Conservation (phyloP, 2,888 invertebrate genomes). For the Caenorhabditis becei region DNA sequence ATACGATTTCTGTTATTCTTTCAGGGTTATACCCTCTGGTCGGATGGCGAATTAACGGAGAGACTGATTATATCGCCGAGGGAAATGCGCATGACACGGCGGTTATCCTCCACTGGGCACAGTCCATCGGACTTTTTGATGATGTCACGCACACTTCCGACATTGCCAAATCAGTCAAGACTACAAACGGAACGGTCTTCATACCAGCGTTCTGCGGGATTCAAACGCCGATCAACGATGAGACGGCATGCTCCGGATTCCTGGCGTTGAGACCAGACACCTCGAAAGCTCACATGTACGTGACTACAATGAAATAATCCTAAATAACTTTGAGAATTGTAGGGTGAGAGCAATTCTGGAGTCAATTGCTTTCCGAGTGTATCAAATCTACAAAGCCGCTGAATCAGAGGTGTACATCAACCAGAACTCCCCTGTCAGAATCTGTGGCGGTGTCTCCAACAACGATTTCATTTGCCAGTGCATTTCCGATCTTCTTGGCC, state of each 20-base stretch:
- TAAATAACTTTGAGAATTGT: not conserved
- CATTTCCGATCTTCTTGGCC: slow-evolving; percentile 89
- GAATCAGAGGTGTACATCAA: slow-evolving; percentile 86
- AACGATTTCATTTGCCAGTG: slow-evolving; percentile 94
- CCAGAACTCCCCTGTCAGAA: slow-evolving; percentile 84
- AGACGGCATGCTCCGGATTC: slow-evolving; percentile 90
- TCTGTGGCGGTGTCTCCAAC: slow-evolving; percentile 96
- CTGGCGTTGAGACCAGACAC: slow-evolving; percentile 88
- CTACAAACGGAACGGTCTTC: slow-evolving; percentile 85
- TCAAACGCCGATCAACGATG: slow-evolving; percentile 93
- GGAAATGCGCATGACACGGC: slow-evolving; percentile 93
- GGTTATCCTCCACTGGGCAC: slow-evolving; percentile 90
- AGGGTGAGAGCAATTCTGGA: slow-evolving; percentile 89
- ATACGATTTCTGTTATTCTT: slow-evolving; percentile 18
- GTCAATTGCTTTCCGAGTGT: slow-evolving; percentile 89
- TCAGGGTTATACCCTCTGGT: slow-evolving; percentile 92
- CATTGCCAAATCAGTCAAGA: slow-evolving; percentile 64
- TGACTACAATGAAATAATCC: not conserved
- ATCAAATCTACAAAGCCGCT: slow-evolving; percentile 88
- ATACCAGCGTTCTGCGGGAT: slow-evolving; percentile 91
- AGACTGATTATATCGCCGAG: slow-evolving; percentile 87
- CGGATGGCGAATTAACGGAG: slow-evolving; percentile 87
- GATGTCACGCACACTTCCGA: slow-evolving; percentile 67
- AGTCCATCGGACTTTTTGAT: slow-evolving; percentile 73
- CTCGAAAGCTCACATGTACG: slow-evolving; percentile 83